Conservation (phyloP, 2,888 invertebrate genomes). For the Anoplius nigerrimus region DNA sequence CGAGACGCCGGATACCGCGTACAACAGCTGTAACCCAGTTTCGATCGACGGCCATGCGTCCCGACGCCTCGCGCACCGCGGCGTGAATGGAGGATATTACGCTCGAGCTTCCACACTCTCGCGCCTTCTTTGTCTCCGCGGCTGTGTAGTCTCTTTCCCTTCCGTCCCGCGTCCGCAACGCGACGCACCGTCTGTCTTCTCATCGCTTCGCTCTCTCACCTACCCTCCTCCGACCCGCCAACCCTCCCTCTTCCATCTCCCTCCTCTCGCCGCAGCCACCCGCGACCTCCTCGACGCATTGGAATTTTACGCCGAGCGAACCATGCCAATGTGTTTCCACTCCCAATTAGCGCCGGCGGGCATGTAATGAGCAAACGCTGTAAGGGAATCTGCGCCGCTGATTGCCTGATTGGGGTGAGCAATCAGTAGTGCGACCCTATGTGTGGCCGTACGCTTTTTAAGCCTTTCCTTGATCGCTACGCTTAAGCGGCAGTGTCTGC, state of each 20-base stretch:
- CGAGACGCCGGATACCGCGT: conserved; percentile 34
- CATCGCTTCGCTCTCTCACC: neutral
- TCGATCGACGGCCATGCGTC: conserved; percentile 31
- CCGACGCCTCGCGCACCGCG: neutral
- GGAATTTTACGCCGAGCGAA: no score
- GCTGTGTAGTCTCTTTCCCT: conserved; percentile 7
- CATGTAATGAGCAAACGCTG: no score
- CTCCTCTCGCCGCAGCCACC: neutral
- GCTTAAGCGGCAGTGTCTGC: no score
- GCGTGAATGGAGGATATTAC: conserved; percentile 1
- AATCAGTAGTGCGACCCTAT: no score
- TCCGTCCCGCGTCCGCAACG: neutral
- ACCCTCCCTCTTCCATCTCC: neutral
- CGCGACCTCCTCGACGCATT: no score
- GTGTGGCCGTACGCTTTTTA: no score
- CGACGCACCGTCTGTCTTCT: conserved; percentile 11
- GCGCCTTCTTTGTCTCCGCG: neutral
- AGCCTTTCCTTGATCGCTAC: no score
- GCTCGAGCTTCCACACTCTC: neutral
- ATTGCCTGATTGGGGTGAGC: no score
- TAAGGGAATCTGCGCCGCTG: no score
- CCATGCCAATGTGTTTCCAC: no score
- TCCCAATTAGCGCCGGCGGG: no score
- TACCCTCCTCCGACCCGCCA: neutral
- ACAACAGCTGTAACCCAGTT: conserved; percentile 46